Percentiles rank a stretch among this genome's conserved stretches.
These are phyloP conservation scores for Allygus modestus DNA, from an alignment of 2,888 invertebrate species.

Conservation along the genomic window DNA sequence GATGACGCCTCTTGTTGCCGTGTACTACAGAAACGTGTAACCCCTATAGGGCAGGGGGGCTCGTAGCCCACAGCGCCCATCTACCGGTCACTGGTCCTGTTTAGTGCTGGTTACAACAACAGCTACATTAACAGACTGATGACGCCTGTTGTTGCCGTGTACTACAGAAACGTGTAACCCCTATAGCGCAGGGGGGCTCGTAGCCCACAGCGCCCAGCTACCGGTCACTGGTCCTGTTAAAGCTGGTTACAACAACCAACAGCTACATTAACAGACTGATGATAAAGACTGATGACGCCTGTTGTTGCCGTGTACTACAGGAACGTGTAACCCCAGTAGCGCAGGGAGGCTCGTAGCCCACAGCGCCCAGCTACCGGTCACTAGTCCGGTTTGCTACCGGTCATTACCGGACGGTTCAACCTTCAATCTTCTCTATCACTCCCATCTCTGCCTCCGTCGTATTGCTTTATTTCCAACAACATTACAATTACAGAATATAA, in stretches of 20 bases:
- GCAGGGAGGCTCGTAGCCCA: slow-evolving; percentile 33
- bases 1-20: not conserved
- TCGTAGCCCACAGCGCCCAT: slow-evolving; percentile 13
- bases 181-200: slow-evolving; percentile 34
- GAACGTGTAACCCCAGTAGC: slow-evolving; percentile 43
- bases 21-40: slow-evolving; percentile 25
- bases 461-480: slow-evolving; percentile 51
- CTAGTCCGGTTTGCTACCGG: slow-evolving; percentile 24
- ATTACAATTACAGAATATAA: slow-evolving; percentile 58
- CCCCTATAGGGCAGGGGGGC: slow-evolving; percentile 20
- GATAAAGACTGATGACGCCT: not conserved
- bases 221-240: slow-evolving; percentile 31
- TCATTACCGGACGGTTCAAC: slow-evolving; percentile 49
- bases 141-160: too few relatives aligned
- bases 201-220: slow-evolving; percentile 16
- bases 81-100: slow-evolving; percentile 31
- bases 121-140: too few relatives aligned
- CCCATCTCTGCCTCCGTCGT: not conserved
- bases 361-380: slow-evolving; percentile 36
- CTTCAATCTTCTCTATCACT: slow-evolving; percentile 53
- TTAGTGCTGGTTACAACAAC: not conserved
- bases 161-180: slow-evolving; percentile 9
- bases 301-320: not conserved
- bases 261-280: too few relatives aligned
- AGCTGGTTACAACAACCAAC: not conserved